Percentiles rank a stretch among this genome's conserved stretches.
Conservation (phyloP, 2,113 vertebrate species). For the Brachirus orientalis region DNA sequence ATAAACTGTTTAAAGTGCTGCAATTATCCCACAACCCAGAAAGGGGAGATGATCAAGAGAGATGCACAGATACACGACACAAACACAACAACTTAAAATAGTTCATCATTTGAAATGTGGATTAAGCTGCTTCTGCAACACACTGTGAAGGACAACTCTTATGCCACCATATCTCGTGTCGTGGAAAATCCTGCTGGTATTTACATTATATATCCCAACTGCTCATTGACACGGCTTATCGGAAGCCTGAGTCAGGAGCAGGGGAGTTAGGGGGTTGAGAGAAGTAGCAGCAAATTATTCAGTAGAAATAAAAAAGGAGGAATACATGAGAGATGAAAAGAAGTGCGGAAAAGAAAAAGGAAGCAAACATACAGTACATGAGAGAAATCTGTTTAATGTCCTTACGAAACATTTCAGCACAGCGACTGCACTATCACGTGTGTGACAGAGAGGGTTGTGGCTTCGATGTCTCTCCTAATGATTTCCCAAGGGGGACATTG, state of each 20-base stretch:
- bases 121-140: constrained; percentile 4
- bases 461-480: constrained; percentile 37
- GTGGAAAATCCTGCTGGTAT: constrained; percentile 53
- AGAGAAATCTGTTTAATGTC: constrained; percentile 14
- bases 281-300: constrained; percentile 45
- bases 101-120: no score
- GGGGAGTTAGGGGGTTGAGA: constrained; percentile 56
- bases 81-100: background rate
- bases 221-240: constrained; percentile 61
- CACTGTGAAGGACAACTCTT: no score
- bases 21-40: background rate
- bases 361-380: background rate
- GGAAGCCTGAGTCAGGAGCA: constrained; percentile 65
- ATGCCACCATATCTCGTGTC: background rate
- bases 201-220: constrained; percentile 27
- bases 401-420: constrained; percentile 2
- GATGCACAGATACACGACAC: background rate
- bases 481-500: constrained; percentile 14
- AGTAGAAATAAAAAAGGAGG: background rate
- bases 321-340: background rate
- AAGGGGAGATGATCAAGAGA: no score
- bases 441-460: background rate
- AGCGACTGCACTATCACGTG: background rate
- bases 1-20: background rate
- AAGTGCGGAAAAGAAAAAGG: background rate